Percentiles rank a stretch among this genome's conserved stretches.
These are phyloP conservation scores for Caenorhabditis sp. DNA, from an alignment of 2,888 invertebrate species.

Conservation along the genomic window DNA sequence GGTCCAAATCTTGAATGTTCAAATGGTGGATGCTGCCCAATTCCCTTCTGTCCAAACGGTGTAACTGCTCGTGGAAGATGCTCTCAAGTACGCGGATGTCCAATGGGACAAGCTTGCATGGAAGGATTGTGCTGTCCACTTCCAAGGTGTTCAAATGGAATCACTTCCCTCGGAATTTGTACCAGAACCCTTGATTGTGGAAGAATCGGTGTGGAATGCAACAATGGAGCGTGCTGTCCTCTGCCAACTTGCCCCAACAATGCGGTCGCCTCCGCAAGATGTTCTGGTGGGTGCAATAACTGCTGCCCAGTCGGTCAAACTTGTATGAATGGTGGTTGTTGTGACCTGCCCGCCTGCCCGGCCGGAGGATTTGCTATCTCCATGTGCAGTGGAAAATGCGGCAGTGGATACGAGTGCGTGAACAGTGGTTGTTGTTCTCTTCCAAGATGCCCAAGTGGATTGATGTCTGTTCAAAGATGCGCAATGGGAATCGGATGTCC, in stretches of 20 bases:
- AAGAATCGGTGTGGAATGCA: slow-evolving; percentile 75
- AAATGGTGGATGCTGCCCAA: slow-evolving; percentile 81
- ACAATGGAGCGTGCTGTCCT: slow-evolving; percentile 77
- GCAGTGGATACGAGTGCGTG: slow-evolving; percentile 73
- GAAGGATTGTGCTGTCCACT: slow-evolving; percentile 78
- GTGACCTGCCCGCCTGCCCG: slow-evolving; percentile 75
- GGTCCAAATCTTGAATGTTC: slow-evolving; percentile 79
- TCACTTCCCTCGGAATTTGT: slow-evolving; percentile 71
- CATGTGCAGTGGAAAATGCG: slow-evolving; percentile 70
- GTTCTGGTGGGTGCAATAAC: slow-evolving; percentile 65
- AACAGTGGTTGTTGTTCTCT: slow-evolving; percentile 79
- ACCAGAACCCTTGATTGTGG: slow-evolving; percentile 75
- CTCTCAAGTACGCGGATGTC: slow-evolving; percentile 57
- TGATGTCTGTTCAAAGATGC: slow-evolving; percentile 75
- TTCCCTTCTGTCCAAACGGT: slow-evolving; percentile 81
- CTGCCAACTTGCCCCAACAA: slow-evolving; percentile 75
- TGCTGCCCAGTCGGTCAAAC: slow-evolving; percentile 70
- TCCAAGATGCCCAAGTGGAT: slow-evolving; percentile 77
- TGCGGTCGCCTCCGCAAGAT: slow-evolving; percentile 64
- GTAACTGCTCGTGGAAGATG: slow-evolving; percentile 70
- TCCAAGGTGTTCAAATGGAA: slow-evolving; percentile 77
- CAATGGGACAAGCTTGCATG: slow-evolving; percentile 73
- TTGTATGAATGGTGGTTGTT: slow-evolving; percentile 76
- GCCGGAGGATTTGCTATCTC: slow-evolving; percentile 68
- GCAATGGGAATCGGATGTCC: slow-evolving; percentile 73